Evolutionary conservation across 2,113 vertebrate species (phyloP), one percentile per base, ranked within the genome.

Genomic region (Nestor notabilis): DNA sequence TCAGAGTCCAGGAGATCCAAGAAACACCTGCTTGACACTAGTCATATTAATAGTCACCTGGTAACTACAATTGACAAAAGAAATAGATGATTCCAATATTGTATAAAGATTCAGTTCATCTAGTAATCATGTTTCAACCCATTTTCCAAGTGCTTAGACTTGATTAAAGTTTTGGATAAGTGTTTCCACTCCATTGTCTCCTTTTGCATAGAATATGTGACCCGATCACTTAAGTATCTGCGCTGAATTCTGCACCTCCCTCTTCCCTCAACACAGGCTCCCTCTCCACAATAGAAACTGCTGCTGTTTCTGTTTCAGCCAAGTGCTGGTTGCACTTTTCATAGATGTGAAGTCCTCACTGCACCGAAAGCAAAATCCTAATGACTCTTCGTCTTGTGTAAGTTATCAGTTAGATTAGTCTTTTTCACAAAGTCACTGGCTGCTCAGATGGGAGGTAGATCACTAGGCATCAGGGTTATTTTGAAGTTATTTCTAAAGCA

Each of bases 241-340:
- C 83, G 9, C 5, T 64, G 66, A 72, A 47, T 37, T 80, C 43
- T 72, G 17, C 24, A 71, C 39, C 14, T 53, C 17, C 11, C 5
- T 46, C 33, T 70, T 90, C 23, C 35, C 25, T 27, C 6, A 44
- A 4, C 17, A 28, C n/a, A 63, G 44, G 17, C 10, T 94, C 15
- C 17, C 8, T 28, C 27, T 56, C 39, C 0, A 0, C 11, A 55
- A 29, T 3, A 65, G 58, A 72, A 79, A 50, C 15, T 39, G 9
- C 47, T 66, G 10, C 24, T 72, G 24, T 68, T 61, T 31, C 27
- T 39, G 24, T 61, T 75, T 83, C 39, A 77, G 17, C 28, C 52
- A 27, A 49, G 11, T 66, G 11, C 27, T 86, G 63, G 41, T 11
- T 5, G 21, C 3, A 17, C 5, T 81, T 80, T 50, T 27, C 25